Evolutionary conservation across 2,888 invertebrate species (phyloP).

Genomic region (Troides oblongomaculatus): DNA sequence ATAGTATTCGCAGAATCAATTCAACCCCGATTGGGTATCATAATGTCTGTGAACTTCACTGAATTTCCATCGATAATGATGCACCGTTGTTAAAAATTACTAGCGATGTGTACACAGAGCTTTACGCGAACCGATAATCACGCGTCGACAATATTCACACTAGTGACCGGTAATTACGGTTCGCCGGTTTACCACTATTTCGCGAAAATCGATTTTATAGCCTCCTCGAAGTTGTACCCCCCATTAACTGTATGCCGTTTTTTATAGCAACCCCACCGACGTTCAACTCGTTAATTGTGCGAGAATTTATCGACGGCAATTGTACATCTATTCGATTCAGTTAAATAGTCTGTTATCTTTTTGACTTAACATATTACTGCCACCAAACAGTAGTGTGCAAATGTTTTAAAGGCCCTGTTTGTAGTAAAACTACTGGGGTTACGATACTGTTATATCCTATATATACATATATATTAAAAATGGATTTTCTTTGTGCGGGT

Average conservation of each 20-base stretch:
- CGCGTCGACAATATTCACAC: constrained; percentile 55
- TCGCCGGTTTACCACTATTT: constrained; percentile 22
- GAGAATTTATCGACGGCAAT: not conserved
- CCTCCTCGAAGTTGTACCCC: constrained; percentile 3
- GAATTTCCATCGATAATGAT: constrained; percentile 43
- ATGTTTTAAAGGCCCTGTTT: too few species aligned
- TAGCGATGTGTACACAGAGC: constrained; percentile 40
- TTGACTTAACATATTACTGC: not conserved
- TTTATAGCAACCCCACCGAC: constrained; percentile 2
- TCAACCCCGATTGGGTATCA: constrained; percentile 45
- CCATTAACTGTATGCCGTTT: constrained; percentile 5
- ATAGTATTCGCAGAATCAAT: constrained; percentile 62
- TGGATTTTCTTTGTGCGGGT: too few species aligned
- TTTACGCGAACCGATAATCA: constrained; percentile 46
- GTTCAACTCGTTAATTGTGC: constrained; percentile 17
- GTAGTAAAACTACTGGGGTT: too few species aligned
- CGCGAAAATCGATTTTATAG: constrained; percentile 21
- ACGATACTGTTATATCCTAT: too few species aligned
- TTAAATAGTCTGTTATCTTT: not conserved
- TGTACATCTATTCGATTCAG: not conserved
- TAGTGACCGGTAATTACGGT: constrained; percentile 34
- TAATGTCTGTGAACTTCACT: constrained; percentile 50
- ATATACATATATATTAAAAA: too few species aligned
- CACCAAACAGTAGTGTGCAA: too few species aligned
- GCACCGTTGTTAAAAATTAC: constrained; percentile 60